Conservation (phyloP, 2,113 vertebrate genomes). For the Tinamus guttatus region DNA sequence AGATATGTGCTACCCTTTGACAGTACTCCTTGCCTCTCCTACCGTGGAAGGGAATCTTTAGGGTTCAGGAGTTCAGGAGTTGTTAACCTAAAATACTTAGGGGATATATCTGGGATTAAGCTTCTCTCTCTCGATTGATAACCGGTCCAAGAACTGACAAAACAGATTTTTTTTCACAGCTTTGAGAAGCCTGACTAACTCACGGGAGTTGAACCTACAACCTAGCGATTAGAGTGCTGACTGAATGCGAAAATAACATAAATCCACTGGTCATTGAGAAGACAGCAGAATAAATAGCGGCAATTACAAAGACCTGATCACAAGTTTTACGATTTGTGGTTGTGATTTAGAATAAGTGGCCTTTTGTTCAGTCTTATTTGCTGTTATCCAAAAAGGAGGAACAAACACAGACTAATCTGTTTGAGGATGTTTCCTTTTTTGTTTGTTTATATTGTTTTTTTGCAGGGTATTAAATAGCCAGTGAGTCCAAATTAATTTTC, state of each 20-base stretch:
- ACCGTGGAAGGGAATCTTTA: background rate
- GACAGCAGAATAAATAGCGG: background rate
- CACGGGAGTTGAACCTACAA: background rate
- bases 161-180: fast-evolving
- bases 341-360: background rate
- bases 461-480: background rate
- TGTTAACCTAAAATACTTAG: background rate
- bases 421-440: background rate
- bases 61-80: slow-evolving; percentile 12
- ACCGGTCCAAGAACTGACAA: background rate
- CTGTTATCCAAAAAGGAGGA: background rate
- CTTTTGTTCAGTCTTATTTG: background rate
- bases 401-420: background rate
- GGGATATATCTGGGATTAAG: background rate
- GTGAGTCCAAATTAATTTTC: background rate
- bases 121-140: slow-evolving; percentile 3
- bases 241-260: background rate
- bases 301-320: background rate
- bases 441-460: background rate
- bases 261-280: background rate
- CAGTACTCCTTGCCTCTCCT: background rate
- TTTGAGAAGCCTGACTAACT: background rate
- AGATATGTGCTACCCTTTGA: background rate
- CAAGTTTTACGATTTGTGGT: background rate
- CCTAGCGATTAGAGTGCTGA: background rate